Base-by-base conservation (phyloP, 2,113 vertebrate species). In the Phasianus colchicus region DNA sequence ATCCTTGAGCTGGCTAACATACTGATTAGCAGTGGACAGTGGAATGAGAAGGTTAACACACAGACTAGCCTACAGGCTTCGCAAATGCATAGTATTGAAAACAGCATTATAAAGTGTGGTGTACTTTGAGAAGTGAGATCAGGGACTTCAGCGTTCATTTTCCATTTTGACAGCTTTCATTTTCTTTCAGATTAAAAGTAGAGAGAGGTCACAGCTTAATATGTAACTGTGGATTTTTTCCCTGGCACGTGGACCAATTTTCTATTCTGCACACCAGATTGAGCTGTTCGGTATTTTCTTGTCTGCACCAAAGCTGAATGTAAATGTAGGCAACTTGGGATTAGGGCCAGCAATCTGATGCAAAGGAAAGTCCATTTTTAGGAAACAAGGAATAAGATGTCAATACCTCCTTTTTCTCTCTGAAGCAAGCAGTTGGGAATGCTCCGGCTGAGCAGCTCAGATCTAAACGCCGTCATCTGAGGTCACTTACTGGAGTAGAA, bases 401-500 rank as follows among this genome's bases (percentile, higher is more conserved):
- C 34, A 32, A 58, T 76, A 83, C 36, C 43, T 81, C 57, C 24
- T 90, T 88, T 93, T 81, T 83, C 74, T 81, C 69, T 66, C 63
- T 61, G 63, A 92, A 89, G 66, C 18, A 83, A 89, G 67, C 36
- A 30, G 83, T 5, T 86, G 81, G 78, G 83, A 92, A 87, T 0
- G 8, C 66, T 87, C 71, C 45, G 48, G 77, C 11, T 82, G 91
- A 96, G 71, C 84, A 48, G 81, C 84, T 94, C 78, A 63, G 40
- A 58, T 63, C 78, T 2, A 9, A 92, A 79, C 3, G n/a, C 48
- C 82, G 69, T 76, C 78, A 78, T 81, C 89, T 94, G 83, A 96
- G 92, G 88, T 97, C 94, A 94, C 95, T 92, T 86, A 77, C 57
- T 57, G 75, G 47, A 91, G 82, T 42, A 97, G 85, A 91, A 90